Base-by-base conservation (phyloP, 2,888 invertebrate genomes). In the Leptothorax acervorum region DNA sequence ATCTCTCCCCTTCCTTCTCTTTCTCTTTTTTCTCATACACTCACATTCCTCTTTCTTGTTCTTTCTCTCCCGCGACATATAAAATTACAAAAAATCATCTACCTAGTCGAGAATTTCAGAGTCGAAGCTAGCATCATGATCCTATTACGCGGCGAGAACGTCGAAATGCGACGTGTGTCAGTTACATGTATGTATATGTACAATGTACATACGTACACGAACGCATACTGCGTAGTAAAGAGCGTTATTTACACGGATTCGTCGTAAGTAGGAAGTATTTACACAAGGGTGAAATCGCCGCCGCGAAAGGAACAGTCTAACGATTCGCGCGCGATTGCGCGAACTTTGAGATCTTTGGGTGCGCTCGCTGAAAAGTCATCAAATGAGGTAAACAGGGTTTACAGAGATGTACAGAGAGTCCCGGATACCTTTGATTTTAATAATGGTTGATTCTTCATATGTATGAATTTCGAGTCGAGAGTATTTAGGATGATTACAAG, bases 1-100 rank as follows among this genome's bases (percentile, higher is more conserved):
- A 48, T 51, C 65, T 48, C 23, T 48, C 11, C 23, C 23, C 6
- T 11, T 57, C 18, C 1, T 4, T n/a, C 11, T 28, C n/a, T 35
- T n/a, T 5, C 18, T 35, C 11, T 39, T 55, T 15, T 71, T 31
- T 15, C 12, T 45, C 42, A 92, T 90, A 91, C 90, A 82, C 92
- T 65, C 51, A 89, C 89, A 1, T 18, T 45, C 48, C 12, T 28
- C n/a, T 28, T 12, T n/a, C 53, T 70, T 63, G n/a, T 63, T 63
- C 42, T 23, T n/a, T 42, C 55, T 42, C 42, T 92, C 90, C 91
- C 90, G 83, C 92, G 93, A 94, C 94, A 94, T 94, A 95, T 94
- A 95, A 95, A 95, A 95, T 95, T 94, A 95, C 93, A 95, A 95
- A 95, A 95, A 94, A 94, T 94, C 92, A 71, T 93, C 94, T 94